These are phyloP conservation scores for Meteorus sp. DNA, from an alignment of 1,140 invertebrate genomes.

Conservation along the genomic window DNA sequence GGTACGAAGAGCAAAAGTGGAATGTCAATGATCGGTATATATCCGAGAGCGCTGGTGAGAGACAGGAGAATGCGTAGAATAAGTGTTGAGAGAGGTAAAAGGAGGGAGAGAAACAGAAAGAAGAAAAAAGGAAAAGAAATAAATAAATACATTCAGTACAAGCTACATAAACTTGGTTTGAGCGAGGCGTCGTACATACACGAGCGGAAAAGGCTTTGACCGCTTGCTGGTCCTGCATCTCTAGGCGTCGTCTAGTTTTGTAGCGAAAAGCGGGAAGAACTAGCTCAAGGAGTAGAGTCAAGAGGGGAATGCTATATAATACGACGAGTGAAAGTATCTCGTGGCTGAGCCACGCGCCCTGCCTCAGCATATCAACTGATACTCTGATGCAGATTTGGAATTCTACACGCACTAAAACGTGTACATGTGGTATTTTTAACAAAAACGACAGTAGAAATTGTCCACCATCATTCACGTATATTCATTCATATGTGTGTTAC, in stretches of 20 bases:
- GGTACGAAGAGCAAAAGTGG: conserved; percentile 20
- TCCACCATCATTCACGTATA: conserved; percentile 7
- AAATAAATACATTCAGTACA: no score
- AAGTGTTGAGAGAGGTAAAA: neutral
- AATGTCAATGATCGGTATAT: conserved; percentile 21
- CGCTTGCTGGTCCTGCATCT: neutral
- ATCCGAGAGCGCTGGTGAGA: no score
- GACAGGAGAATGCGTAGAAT: neutral
- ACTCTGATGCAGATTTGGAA: conserved; percentile 11
- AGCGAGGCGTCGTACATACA: conserved; percentile 19
- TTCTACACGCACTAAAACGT: conserved; percentile 22
- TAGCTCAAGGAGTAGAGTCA: neutral
- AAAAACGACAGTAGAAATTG: conserved; percentile 12
- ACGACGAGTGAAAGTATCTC: conserved; percentile 38
- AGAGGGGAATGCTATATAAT: conserved; percentile 9
- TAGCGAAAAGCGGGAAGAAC: conserved; percentile 5
- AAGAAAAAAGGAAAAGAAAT: no score
- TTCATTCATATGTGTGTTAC: no score
- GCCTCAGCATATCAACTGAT: conserved; percentile 17
- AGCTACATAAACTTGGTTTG: conserved; percentile 4
- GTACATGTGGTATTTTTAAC: neutral
- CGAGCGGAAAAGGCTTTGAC: conserved; percentile 20
- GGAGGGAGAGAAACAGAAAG: conserved; percentile 4
- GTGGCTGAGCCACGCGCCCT: conserved; percentile 35
- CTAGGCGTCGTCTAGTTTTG: conserved; percentile 7